Base-by-base conservation (phyloP, 2,797 vertebrate genomes). In the Anabacerthia variegaticeps region DNA sequence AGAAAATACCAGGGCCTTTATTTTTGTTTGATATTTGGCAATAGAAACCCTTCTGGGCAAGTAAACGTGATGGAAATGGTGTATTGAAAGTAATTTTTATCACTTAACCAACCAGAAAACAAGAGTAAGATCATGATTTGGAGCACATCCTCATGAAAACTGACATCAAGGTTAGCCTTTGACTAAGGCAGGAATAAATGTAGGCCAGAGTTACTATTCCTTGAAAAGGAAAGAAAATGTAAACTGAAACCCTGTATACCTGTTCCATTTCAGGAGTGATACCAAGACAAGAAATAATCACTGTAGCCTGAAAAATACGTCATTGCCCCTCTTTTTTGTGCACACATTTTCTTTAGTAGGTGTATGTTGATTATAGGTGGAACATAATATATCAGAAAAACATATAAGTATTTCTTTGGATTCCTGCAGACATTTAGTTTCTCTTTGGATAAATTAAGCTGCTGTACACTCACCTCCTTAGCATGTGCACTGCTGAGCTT, bases 381-480 rank as follows among this genome's bases (percentile, higher is more conserved):
- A 87, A 30, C 26, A 74, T 36, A 77, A 69, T 54, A 43, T 15
- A 65, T 36, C 9, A 58, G 36, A 58, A 63, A 14, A 34, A 2
- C 12, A 14, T 41, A 2, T 8, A 63, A 43, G 5, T 28, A 34
- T 75, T 74, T 91, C 18, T 77, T 90, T 92, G 81, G 6, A 72
- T 81, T 97, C 84, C 68, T 61, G 5, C 21, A 93, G 39, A 16
- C 18, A n/a, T 52, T 91, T 66, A 62, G 48, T 87, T 94, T 92
- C 72, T 67, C 28, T 69, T 87, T 95, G 63, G 86, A 67, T 94
- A 86, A 92, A 49, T 89, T 48, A 82, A 49, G 19, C 44, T 97
- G 82, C 52, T 81, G 6, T 49, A 16, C 67, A 63, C 85, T 94
- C 84, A 81, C 4, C 17, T 39, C 52, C 54, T 88, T 77, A 62